These are phyloP conservation scores for Pristionchus pacificus DNA, from an alignment of 1,140 invertebrate species.

Conservation along the genomic window DNA sequence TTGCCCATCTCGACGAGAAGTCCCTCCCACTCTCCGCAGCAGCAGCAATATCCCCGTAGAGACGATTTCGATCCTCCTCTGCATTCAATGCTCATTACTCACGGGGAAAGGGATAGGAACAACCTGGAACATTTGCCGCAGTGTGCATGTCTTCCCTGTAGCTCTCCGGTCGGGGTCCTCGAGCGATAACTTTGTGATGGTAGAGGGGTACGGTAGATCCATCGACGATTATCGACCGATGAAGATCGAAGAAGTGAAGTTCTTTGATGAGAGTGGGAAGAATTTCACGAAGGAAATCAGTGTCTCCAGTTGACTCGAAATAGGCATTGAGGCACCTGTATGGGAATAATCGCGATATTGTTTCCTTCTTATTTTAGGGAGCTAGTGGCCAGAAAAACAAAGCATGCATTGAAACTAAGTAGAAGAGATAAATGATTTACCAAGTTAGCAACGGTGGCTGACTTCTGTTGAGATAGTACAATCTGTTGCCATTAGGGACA, in stretches of 20 bases:
- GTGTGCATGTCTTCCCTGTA: conserved; percentile 69
- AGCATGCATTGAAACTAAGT: no score
- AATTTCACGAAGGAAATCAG: conserved; percentile 66
- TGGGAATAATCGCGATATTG: no score
- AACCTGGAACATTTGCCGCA: no score
- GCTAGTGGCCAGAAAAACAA: no score
- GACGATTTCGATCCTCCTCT: conserved; percentile 61
- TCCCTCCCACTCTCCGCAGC: conserved; percentile 91
- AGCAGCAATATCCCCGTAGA: conserved; percentile 79
- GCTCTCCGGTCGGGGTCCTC: conserved; percentile 75
- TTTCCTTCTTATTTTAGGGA: no score
- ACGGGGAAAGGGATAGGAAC: no score
- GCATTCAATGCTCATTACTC: no score
- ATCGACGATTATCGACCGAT: conserved; percentile 29
- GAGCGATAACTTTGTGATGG: conserved; percentile 66
- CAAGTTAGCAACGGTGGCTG: conserved; percentile 79
- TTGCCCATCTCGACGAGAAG: conserved; percentile 87
- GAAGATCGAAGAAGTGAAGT: conserved; percentile 67
- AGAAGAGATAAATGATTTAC: no score
- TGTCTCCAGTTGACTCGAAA: conserved; percentile 68
- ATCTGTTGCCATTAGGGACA: conserved; percentile 82
- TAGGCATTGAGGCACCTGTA: conserved; percentile 71
- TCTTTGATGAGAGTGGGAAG: conserved; percentile 75
- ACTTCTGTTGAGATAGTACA: conserved; percentile 78
- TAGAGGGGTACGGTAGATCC: conserved; percentile 63